These are phyloP conservation scores for Pempheris klunzingeri DNA, from an alignment of 2,797 vertebrate genomes.

Conservation along the genomic window DNA sequence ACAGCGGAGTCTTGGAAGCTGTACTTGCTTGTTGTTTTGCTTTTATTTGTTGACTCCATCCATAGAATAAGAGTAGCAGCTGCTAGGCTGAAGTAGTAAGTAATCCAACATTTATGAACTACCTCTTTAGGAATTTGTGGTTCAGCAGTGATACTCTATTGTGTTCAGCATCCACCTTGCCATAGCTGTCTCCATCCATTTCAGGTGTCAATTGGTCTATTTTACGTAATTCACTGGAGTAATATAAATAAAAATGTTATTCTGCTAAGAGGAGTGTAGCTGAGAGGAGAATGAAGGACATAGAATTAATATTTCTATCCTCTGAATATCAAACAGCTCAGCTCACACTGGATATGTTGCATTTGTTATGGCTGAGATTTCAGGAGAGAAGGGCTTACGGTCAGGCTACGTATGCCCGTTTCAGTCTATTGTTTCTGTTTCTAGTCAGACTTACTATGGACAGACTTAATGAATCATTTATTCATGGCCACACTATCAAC, in stretches of 20 bases:
- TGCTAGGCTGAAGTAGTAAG: too few species aligned
- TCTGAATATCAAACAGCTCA: slow-evolving; percentile 32
- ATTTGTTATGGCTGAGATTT: slow-evolving; percentile 39
- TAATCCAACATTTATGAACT: neutral
- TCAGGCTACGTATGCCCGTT: slow-evolving; percentile 21
- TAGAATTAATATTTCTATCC: slow-evolving; percentile 18
- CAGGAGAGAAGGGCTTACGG: slow-evolving; percentile 19
- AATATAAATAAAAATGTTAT: slow-evolving; percentile 15
- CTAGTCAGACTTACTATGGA: slow-evolving; percentile 37
- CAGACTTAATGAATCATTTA: slow-evolving; percentile 71
- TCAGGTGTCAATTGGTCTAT: neutral
- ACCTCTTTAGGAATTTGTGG: neutral
- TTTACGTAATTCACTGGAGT: neutral
- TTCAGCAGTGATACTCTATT: neutral
- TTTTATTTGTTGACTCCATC: neutral
- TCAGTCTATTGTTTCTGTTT: slow-evolving; percentile 7
- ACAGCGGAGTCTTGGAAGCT: neutral
- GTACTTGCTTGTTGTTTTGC: neutral
- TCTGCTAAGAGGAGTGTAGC: slow-evolving; percentile 1
- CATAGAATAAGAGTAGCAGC: slow-evolving; percentile 3
- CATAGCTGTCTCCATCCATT: neutral
- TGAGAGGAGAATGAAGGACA: slow-evolving; percentile 28
- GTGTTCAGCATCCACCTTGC: neutral
- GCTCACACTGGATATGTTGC: slow-evolving; percentile 10
- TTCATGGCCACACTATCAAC: slow-evolving; percentile 66